phyloP scores from a whole-genome alignment of 2,797 vertebrate genomes.

The Sebastes minor region DNA sequence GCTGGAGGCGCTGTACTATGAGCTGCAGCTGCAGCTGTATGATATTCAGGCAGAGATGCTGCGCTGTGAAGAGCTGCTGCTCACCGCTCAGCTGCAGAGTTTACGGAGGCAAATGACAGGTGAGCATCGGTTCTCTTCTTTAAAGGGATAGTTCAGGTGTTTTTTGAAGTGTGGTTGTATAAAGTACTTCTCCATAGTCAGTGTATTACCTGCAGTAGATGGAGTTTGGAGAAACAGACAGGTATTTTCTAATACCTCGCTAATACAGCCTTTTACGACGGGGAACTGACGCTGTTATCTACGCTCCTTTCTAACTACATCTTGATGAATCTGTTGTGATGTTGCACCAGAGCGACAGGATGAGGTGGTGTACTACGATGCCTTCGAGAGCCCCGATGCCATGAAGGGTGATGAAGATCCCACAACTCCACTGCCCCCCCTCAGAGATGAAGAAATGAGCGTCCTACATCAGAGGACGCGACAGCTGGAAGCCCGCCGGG shows the following conservation, averaged over 20 bases:
- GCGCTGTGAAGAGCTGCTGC: constrained; percentile 93
- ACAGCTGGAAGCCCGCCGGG: constrained; percentile 94
- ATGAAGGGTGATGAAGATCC: constrained; percentile 90
- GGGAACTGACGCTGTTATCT: too few relatives aligned
- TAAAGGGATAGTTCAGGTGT: neutral
- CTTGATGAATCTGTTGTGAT: neutral
- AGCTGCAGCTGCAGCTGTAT: constrained; percentile 95
- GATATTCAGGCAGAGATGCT: constrained; percentile 96
- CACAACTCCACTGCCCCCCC: constrained; percentile 77
- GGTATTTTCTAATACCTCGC: too few relatives aligned
- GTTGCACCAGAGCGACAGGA: constrained; percentile 89
- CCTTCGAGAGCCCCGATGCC: constrained; percentile 96
- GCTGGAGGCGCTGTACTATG: constrained; percentile 95
- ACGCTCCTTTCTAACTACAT: too few relatives aligned
- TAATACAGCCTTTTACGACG: too few relatives aligned
- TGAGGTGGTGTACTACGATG: constrained; percentile 97
- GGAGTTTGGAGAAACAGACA: too few relatives aligned
- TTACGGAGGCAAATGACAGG: constrained; percentile 94
- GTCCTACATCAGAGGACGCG: constrained; percentile 92
- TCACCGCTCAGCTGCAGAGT: constrained; percentile 95
- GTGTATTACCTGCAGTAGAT: too few relatives aligned
- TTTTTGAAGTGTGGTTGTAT: too few relatives aligned
- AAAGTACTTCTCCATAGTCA: too few relatives aligned
- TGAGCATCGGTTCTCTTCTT: constrained; percentile 49
- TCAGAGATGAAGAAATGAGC: constrained; percentile 86